Conservation (phyloP, 1,140 invertebrate genomes). For the Cepaea nemoralis region DNA sequence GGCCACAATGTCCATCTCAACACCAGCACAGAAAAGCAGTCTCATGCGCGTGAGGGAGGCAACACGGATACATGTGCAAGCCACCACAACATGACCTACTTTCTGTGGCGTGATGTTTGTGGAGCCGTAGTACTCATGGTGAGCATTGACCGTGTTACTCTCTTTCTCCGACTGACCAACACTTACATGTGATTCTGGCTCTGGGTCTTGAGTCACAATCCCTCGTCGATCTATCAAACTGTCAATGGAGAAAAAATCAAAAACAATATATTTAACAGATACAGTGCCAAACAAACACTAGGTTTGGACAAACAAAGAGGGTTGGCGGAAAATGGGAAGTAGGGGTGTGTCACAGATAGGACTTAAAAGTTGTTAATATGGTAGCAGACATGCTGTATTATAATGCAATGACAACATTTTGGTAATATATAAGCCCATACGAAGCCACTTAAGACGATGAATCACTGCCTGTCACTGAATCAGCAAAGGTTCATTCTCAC, state of each 20-base stretch:
- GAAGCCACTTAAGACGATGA: no score
- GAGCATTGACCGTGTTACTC: slow-evolving; percentile 60
- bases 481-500: no score
- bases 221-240: slow-evolving; percentile 69
- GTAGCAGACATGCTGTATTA: no score
- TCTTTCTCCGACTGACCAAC: slow-evolving; percentile 52
- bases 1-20: background rate
- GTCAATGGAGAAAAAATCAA: slow-evolving; percentile 17
- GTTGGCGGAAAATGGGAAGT: no score
- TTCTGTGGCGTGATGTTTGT: slow-evolving; percentile 64
- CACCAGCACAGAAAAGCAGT: background rate
- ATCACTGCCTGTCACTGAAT: no score
- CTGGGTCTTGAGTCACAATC: slow-evolving; percentile 61
- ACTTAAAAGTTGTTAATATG: no score
- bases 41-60: background rate
- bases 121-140: slow-evolving; percentile 68
- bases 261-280: no score
- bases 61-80: background rate
- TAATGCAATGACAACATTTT: no score
- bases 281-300: no score
- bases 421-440: no score
- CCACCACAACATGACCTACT: slow-evolving; percentile 44
- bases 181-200: slow-evolving; percentile 53
- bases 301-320: no score
- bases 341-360: no score